Evolutionary conservation across 2,888 invertebrate species (phyloP).

Genomic region (Dilophus febrilis): DNA sequence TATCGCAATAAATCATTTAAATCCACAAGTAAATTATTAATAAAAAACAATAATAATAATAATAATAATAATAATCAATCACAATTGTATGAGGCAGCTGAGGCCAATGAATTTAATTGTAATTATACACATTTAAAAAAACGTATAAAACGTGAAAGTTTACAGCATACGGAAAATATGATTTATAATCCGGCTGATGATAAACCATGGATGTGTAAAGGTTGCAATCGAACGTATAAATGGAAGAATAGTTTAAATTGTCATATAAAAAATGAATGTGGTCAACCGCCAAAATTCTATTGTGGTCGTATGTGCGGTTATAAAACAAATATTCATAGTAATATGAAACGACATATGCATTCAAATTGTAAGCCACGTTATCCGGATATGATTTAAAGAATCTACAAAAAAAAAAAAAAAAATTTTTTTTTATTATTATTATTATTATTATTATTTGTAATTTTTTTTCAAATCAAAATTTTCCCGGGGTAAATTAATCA

Average conservation of each 20-base stretch:
- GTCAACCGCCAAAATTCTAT: constrained; percentile 35
- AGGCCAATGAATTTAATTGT: too few species aligned
- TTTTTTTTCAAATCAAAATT: neutral
- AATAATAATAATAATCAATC: neutral
- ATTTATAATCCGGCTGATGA: constrained; percentile 29
- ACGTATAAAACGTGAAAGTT: constrained; percentile 2
- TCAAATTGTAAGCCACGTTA: constrained; percentile 23
- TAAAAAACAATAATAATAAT: neutral
- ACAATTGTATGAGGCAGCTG: neutral
- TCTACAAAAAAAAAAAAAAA: neutral
- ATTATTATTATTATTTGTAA: neutral
- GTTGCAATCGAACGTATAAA: constrained; percentile 55
- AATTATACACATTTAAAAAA: neutral
- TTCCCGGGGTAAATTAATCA: too few species aligned
- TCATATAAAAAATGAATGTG: constrained; percentile 50
- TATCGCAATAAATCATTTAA: constrained; percentile 3
- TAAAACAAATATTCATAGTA: constrained; percentile 31
- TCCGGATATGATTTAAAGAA: neutral
- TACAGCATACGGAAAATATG: constrained; percentile 26
- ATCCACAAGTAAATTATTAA: constrained; percentile 2
- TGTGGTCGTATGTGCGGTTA: constrained; percentile 31
- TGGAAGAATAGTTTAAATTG: constrained; percentile 55
- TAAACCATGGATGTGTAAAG: constrained; percentile 39
- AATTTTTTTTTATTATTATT: neutral
- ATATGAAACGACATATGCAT: constrained; percentile 29